Evolutionary conservation across 2,888 invertebrate species (phyloP).

Genomic region (Caenorhabditis sulstoni): DNA sequence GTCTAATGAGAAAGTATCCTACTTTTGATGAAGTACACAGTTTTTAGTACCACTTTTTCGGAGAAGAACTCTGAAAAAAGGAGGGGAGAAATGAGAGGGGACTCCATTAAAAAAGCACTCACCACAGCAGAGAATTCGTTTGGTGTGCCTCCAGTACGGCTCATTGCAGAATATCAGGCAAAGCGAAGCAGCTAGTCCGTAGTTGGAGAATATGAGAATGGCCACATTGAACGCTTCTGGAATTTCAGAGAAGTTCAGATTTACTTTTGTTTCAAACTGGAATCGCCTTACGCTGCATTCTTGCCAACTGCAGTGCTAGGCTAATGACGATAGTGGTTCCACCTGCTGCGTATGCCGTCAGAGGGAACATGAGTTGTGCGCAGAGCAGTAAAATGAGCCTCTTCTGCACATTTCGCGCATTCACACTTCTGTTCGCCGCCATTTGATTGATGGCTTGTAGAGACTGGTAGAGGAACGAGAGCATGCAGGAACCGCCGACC

Average conservation of each 20-base stretch:
- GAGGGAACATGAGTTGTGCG: slow-evolving; percentile 39
- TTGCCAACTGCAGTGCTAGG: slow-evolving; percentile 22
- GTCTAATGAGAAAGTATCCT: not conserved
- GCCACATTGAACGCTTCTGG: slow-evolving; percentile 46
- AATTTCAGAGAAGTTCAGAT: not conserved
- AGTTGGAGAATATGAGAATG: slow-evolving; percentile 36
- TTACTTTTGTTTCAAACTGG: not conserved
- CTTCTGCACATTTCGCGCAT: slow-evolving; percentile 32
- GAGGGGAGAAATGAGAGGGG: too few relatives aligned
- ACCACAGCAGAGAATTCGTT: slow-evolving; percentile 28
- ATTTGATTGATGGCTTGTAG: slow-evolving; percentile 30
- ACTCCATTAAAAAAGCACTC: not conserved
- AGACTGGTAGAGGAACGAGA: slow-evolving; percentile 36
- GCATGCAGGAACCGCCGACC: slow-evolving; percentile 21
- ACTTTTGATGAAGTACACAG: slow-evolving; percentile 6
- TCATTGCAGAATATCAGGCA: slow-evolving; percentile 40
- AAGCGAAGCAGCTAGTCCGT: slow-evolving; percentile 34
- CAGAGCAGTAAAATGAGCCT: slow-evolving; percentile 24
- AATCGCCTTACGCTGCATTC: slow-evolving; percentile 45
- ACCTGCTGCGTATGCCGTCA: slow-evolving; percentile 37
- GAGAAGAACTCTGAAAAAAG: slow-evolving; percentile 26
- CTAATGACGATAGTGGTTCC: slow-evolving; percentile 41
- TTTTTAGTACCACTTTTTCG: not conserved
- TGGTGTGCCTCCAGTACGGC: slow-evolving; percentile 43
- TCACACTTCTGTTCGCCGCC: slow-evolving; percentile 26